phyloP scores from a whole-genome alignment of 2,113 vertebrate species.

The Triplophysa tibetana region DNA sequence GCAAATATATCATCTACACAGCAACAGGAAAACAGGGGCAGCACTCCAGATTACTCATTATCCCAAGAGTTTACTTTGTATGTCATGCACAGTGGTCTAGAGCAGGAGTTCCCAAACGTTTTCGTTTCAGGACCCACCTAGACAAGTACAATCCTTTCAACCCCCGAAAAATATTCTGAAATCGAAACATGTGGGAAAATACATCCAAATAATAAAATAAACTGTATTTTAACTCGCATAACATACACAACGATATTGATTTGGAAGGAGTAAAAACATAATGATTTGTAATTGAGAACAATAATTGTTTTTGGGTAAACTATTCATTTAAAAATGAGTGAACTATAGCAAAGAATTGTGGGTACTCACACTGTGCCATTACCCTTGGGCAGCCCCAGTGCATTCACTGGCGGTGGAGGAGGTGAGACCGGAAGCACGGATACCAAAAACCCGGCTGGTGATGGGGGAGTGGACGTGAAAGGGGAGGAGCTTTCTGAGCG shows the following conservation, averaged over 20 bases:
- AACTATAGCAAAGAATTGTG: not conserved
- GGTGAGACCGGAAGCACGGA: conserved; percentile 86
- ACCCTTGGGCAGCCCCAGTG: conserved; percentile 91
- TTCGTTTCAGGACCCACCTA: too few relatives aligned
- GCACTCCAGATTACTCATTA: conserved; percentile 22
- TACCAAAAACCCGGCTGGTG: conserved; percentile 90
- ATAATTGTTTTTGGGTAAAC: too few relatives aligned
- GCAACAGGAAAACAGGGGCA: conserved; percentile 66
- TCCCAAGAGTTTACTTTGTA: not conserved
- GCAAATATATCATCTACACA: conserved; percentile 63
- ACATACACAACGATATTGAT: too few relatives aligned
- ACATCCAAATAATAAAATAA: too few relatives aligned
- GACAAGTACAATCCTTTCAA: too few relatives aligned
- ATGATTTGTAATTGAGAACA: too few relatives aligned
- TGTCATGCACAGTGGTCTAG: not conserved
- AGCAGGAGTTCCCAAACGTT: too few relatives aligned
- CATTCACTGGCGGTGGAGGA: conserved; percentile 79
- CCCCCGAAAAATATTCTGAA: too few relatives aligned
- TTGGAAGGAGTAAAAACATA: too few relatives aligned
- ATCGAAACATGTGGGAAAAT: too few relatives aligned
- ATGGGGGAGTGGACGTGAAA: conserved; percentile 71
- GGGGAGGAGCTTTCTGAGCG: conserved; percentile 69
- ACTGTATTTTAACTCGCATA: too few relatives aligned
- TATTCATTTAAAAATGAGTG: too few relatives aligned
- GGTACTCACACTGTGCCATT: conserved; percentile 75